phyloP scores from a whole-genome alignment of 2,797 vertebrate genomes.

The Aphelocoma californica region DNA sequence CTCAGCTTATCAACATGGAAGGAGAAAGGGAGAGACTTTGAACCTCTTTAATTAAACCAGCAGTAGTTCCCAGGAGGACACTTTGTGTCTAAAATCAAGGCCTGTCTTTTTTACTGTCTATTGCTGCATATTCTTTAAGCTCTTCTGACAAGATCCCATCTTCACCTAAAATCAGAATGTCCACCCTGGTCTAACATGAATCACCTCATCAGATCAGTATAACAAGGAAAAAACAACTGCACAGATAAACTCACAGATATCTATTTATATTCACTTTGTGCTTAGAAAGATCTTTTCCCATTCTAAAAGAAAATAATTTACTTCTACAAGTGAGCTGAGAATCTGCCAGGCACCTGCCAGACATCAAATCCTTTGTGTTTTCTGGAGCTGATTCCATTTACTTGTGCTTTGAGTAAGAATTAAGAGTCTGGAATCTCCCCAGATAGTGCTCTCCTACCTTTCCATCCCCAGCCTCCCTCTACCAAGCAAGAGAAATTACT shows the following conservation, averaged over 20 bases:
- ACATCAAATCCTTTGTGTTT: neutral
- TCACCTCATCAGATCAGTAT: neutral
- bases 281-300: neutral
- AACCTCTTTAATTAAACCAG: conserved; percentile 35
- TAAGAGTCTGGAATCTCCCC: neutral
- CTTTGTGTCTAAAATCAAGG: neutral
- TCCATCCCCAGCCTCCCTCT: neutral
- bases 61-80: neutral
- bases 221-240: neutral
- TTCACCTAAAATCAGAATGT: neutral
- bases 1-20: neutral
- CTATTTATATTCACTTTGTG: neutral
- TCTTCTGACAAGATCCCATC: neutral
- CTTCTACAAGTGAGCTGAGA: neutral
- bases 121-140: neutral
- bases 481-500: neutral
- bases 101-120: neutral
- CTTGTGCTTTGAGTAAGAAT: neutral
- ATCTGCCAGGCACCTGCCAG: neutral
- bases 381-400: neutral
- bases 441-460: neutral
- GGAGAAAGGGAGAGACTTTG: neutral
- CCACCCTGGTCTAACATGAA: neutral
- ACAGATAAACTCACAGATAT: neutral
- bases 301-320: neutral